Percentiles rank a stretch among this genome's conserved stretches.
Conservation (phyloP, 2,888 invertebrate genomes). For the Opisthograptis luteolata region DNA sequence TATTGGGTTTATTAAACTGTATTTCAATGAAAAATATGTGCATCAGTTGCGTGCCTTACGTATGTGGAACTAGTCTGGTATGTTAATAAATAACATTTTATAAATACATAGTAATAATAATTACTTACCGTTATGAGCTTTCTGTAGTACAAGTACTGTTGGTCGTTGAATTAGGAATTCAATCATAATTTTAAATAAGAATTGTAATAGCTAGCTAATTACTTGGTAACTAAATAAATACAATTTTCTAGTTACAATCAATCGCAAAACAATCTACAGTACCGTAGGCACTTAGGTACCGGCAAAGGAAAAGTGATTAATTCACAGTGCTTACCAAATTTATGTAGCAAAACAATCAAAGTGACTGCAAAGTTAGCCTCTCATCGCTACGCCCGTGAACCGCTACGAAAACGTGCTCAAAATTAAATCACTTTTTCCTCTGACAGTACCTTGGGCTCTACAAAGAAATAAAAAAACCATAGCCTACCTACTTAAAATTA, state of each 20-base stretch:
- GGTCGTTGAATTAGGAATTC: background rate
- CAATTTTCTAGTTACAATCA: constrained; percentile 25
- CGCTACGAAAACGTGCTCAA: background rate
- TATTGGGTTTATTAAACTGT: too few species aligned
- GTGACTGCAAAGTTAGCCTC: too few species aligned
- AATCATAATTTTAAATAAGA: constrained; percentile 5
- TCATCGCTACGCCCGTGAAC: too few species aligned
- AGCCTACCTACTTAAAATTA: constrained; percentile 40
- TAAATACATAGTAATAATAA: too few species aligned
- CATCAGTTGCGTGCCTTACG: too few species aligned
- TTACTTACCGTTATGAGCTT: constrained; percentile 1
- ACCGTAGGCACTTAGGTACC: too few species aligned
- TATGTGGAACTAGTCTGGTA: too few species aligned
- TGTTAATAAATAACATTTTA: too few species aligned
- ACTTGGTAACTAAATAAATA: constrained; percentile 36
- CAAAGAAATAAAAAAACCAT: constrained; percentile 18
- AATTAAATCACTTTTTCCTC: background rate
- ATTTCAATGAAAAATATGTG: too few species aligned
- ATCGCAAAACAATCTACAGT: constrained; percentile 16
- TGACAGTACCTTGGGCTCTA: constrained; percentile 8
- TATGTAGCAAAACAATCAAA: background rate
- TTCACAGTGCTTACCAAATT: background rate
- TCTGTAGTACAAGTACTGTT: background rate
- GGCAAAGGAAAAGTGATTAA: background rate
- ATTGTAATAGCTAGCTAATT: constrained; percentile 23